These are phyloP conservation scores for Uloborus plumipes DNA, from an alignment of 2,888 invertebrate genomes.

Conservation along the genomic window DNA sequence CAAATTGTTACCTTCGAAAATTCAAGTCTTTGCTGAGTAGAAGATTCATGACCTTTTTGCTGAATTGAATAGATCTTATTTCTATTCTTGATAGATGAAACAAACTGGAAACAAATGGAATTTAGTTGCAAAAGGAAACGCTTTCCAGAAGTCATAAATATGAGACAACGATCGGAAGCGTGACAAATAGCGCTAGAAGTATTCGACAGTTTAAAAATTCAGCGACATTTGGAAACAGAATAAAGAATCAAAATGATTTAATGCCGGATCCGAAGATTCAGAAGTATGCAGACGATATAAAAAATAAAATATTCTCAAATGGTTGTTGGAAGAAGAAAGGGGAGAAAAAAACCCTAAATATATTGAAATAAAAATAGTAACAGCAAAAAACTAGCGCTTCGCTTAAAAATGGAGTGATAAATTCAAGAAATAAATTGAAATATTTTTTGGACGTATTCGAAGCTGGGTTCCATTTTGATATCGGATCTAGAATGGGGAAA, in stretches of 20 bases:
- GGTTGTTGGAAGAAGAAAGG: too few species aligned
- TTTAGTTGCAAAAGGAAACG: neutral
- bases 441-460: conserved; percentile 51
- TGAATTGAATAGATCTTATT: too few species aligned
- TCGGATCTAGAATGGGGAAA: conserved; percentile 41
- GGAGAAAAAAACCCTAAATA: too few species aligned
- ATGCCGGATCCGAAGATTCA: too few species aligned
- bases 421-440: conserved; percentile 44
- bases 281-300: too few species aligned
- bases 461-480: conserved; percentile 53
- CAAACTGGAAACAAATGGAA: too few species aligned
- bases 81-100: too few species aligned
- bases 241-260: conserved; percentile 22
- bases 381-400: neutral
- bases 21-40: too few species aligned
- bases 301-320: too few species aligned
- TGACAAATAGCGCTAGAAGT: conserved; percentile 43
- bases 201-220: conserved; percentile 34
- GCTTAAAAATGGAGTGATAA: conserved; percentile 44
- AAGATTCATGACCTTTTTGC: too few species aligned
- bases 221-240: conserved; percentile 27
- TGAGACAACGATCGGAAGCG: conserved; percentile 20
- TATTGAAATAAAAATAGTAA: neutral
- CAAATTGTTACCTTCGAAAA: too few species aligned
- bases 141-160: conserved; percentile 30